Evolutionary conservation across 2,797 vertebrate species (phyloP).

Genomic region (Onychomys arenicola): DNA sequence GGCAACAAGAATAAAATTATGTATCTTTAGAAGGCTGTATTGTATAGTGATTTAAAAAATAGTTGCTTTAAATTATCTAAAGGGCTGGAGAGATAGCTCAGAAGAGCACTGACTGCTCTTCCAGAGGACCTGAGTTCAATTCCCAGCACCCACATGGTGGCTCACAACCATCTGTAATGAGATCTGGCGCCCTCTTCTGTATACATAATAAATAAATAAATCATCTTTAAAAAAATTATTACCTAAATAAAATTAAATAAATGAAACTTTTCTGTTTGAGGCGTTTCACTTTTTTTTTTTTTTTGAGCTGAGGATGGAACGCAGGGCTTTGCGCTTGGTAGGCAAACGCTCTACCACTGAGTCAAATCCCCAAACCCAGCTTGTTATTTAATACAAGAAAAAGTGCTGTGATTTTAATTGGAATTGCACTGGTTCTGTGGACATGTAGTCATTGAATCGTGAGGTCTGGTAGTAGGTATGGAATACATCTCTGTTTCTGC

Average conservation of each 20-base stretch:
- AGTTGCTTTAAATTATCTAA: background rate
- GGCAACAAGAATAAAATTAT: constrained; percentile 7
- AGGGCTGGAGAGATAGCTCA: no score
- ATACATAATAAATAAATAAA: no score
- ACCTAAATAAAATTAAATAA: background rate
- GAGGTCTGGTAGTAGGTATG: background rate
- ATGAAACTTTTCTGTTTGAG: background rate
- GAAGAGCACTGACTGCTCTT: no score
- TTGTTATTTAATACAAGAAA: background rate
- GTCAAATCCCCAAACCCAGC: no score
- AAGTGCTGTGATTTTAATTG: background rate
- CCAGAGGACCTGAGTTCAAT: no score
- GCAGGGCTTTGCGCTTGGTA: no score
- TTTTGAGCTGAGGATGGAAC: no score
- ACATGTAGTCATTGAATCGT: constrained; percentile 18
- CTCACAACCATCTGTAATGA: no score
- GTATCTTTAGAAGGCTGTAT: background rate
- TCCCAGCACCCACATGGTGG: no score
- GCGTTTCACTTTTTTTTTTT: background rate
- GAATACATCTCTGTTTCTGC: background rate
- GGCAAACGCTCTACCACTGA: no score
- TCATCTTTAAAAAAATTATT: background rate
- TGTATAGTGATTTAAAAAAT: background rate
- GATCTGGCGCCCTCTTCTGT: no score
- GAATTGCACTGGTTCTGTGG: background rate